Evolutionary conservation across 2,888 invertebrate genomes (phyloP), one percentile per base, ranked within the genome.

Genomic region (Epinotia brunnichana): DNA sequence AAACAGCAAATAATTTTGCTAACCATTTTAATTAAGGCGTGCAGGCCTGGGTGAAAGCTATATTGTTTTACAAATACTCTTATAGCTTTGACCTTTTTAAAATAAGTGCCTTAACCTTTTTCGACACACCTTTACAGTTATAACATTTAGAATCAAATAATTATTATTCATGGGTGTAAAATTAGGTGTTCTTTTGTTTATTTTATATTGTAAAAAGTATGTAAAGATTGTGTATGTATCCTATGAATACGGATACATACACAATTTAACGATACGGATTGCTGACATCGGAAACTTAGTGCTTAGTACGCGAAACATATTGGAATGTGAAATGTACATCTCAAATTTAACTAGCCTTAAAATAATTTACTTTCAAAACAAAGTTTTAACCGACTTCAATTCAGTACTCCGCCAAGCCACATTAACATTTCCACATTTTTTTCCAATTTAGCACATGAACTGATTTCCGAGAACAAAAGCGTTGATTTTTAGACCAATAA

Each of bases 1-100:
- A 57, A 72, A 68, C 57, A 62, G 39, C 19, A 63, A 68, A 63
- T 68, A 62, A 68, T 68, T 68, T 57, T 19, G 56, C 48, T 63
- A 73, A 73, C 72, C 68, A 73, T 73, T 73, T 73, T 68, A 73
- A 73, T 73, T 73, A 73, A 68, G 41, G 56, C 60, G 62, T 57
- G 17, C 60, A 11, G 53, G 62, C 48, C 29, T 19, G 66, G 53
- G 60, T 71, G 66, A 29, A 29, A 9, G 15, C 15, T 9, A 10
- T 29, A 29, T 29, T 57, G 7, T 57, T 57, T n/a, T 57, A 57
- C 29, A 57, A 57, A 29, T 24, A 29, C 9, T 57, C n/a, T 29
- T 29, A 21, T 7, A 7, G 21, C 15, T 57, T 29, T 57, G 10
- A 57, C 24, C n/a, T 57, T 48, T 48, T 15, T 44, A 15, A 44